Conservation (phyloP, 1,140 invertebrate genomes). For the Drosophila lini region DNA sequence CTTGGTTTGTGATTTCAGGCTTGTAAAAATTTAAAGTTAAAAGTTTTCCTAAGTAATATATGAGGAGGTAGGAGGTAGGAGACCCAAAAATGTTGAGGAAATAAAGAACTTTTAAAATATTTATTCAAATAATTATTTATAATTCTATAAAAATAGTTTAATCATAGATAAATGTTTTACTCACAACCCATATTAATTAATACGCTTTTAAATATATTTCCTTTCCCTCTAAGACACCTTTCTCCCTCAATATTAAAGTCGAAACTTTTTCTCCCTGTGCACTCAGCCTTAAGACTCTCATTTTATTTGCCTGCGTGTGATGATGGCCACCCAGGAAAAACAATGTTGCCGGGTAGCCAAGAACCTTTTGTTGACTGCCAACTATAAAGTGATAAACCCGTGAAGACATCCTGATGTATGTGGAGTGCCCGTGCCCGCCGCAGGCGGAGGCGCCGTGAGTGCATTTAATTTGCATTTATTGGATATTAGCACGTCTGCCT, state of each 20-base stretch:
- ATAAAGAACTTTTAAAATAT: neutral
- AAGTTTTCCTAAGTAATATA: too few relatives aligned
- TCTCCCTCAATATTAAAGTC: too few relatives aligned
- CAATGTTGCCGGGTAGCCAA: constrained; percentile 47
- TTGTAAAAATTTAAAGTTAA: too few relatives aligned
- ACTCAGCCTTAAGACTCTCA: neutral
- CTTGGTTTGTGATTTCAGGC: too few relatives aligned
- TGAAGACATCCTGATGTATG: constrained; percentile 57
- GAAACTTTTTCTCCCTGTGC: constrained; percentile 3
- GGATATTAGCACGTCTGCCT: constrained; percentile 50
- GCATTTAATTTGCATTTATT: constrained; percentile 80
- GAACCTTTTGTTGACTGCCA: constrained; percentile 52
- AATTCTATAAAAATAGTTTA: neutral
- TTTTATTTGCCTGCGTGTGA: constrained; percentile 17
- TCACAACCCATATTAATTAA: neutral
- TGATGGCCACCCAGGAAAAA: constrained; percentile 49
- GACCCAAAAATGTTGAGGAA: too few relatives aligned
- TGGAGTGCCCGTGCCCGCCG: constrained; percentile 10
- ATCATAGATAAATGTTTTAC: too few relatives aligned
- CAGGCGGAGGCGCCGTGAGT: constrained; percentile 40
- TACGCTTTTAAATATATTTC: neutral
- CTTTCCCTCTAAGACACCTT: too few relatives aligned
- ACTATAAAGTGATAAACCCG: constrained; percentile 68
- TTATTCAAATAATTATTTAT: neutral
- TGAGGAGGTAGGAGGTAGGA: too few relatives aligned